Evolutionary conservation across 2,113 vertebrate genomes (phyloP).

Genomic region (Bungarus multicinctus): DNA sequence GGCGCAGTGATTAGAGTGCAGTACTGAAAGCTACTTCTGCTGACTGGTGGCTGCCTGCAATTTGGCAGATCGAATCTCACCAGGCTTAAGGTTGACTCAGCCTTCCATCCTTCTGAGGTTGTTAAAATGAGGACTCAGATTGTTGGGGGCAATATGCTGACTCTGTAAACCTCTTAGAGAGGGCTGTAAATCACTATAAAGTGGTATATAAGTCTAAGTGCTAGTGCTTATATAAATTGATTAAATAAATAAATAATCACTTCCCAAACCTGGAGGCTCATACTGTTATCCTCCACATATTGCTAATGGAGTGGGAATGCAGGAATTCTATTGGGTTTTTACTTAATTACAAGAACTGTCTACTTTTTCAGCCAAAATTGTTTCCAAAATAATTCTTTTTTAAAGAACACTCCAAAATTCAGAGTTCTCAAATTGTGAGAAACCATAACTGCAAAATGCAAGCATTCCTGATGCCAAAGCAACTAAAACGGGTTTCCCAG

Average conservation of each 20-base stretch:
- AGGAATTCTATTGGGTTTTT: background rate
- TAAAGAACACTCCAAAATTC: background rate
- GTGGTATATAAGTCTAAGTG: too few relatives aligned
- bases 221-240: background rate
- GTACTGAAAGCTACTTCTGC: too few relatives aligned
- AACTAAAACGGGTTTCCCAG: background rate
- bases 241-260: background rate
- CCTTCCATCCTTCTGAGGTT: too few relatives aligned
- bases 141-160: too few relatives aligned
- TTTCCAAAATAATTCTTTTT: background rate
- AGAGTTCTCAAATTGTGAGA: background rate
- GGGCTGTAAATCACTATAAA: too few relatives aligned
- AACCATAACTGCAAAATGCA: background rate
- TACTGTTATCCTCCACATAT: background rate
- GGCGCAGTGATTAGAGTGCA: too few relatives aligned
- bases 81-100: too few relatives aligned
- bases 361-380: background rate
- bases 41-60: too few relatives aligned
- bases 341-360: background rate
- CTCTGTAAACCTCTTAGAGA: too few relatives aligned
- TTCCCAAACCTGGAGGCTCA: background rate
- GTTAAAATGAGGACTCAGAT: too few relatives aligned
- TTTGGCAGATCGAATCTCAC: too few relatives aligned
- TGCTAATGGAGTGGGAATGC: background rate
- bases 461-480: background rate